Percentiles rank a stretch among this genome's conserved stretches.
phyloP scores from a whole-genome alignment of 2,888 invertebrate genomes.

The Pristionchus arcanus region DNA sequence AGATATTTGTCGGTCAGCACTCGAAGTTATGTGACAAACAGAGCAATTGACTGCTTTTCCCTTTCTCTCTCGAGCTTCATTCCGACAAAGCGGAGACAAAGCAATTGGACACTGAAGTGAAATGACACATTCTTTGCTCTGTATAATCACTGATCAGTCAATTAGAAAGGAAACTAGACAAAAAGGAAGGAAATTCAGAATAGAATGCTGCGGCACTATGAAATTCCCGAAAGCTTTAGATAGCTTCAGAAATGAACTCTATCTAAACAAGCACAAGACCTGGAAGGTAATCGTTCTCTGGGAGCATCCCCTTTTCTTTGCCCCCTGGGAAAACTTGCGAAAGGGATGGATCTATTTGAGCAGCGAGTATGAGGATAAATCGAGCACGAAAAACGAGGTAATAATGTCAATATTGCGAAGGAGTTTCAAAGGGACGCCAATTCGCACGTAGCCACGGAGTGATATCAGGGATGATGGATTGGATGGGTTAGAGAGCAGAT shows the following conservation, averaged over 20 bases:
- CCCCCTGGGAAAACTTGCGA: background rate
- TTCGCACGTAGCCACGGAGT: conserved; percentile 5
- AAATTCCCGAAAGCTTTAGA: background rate
- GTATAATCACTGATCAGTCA: background rate
- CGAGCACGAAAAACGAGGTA: conserved; percentile 36
- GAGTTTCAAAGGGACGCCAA: background rate
- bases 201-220: background rate
- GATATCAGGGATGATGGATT: background rate
- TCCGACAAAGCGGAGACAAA: conserved; percentile 30
- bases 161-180: background rate
- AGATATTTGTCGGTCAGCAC: conserved; percentile 18
- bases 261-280: background rate
- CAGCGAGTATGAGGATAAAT: conserved; percentile 17
- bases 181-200: background rate
- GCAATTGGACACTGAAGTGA: background rate
- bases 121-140: background rate
- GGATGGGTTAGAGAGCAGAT: background rate
- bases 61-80: background rate
- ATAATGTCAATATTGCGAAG: conserved; percentile 41
- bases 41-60: conserved; percentile 21
- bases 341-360: conserved; percentile 7
- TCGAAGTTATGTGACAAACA: conserved; percentile 44
- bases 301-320: background rate
- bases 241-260: background rate
- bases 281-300: conserved; percentile 17